These are phyloP conservation scores for Monomorium pharaonis DNA, from an alignment of 1,140 invertebrate genomes.

Conservation along the genomic window DNA sequence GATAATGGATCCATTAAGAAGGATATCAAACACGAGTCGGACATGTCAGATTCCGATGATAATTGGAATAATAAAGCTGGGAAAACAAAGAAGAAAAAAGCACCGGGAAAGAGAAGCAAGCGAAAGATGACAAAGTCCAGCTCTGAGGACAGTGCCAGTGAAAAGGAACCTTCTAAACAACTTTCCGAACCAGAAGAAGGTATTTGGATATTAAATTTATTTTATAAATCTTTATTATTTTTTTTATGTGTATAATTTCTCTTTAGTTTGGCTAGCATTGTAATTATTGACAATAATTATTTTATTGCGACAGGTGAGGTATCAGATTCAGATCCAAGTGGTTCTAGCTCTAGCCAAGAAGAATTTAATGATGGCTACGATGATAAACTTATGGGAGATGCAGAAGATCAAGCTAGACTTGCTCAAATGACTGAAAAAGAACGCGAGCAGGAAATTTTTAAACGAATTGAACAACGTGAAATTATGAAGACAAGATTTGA, in stretches of 20 bases:
- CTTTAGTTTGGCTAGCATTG: not conserved
- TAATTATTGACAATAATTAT: slow-evolving; percentile 4
- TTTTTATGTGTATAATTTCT: not conserved
- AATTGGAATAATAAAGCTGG: slow-evolving; percentile 89
- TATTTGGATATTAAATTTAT: slow-evolving; percentile 64
- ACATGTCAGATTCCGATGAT: slow-evolving; percentile 90
- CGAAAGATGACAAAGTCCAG: slow-evolving; percentile 85
- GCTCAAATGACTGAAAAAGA: slow-evolving; percentile 98
- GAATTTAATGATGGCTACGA: slow-evolving; percentile 95
- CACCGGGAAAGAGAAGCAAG: slow-evolving; percentile 78
- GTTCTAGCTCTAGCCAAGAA: slow-evolving; percentile 87
- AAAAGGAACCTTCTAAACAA: slow-evolving; percentile 86
- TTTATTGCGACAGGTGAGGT: slow-evolving; percentile 87
- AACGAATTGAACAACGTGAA: slow-evolving; percentile 97
- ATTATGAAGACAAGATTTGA: slow-evolving; percentile 98
- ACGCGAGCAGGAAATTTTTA: slow-evolving; percentile 98
- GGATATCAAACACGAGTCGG: slow-evolving; percentile 86
- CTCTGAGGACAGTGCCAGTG: slow-evolving; percentile 85
- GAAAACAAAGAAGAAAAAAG: slow-evolving; percentile 88
- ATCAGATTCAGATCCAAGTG: slow-evolving; percentile 86
- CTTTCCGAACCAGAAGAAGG: slow-evolving; percentile 90
- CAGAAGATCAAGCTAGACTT: slow-evolving; percentile 95
- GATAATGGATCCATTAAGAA: slow-evolving; percentile 84
- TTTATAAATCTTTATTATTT: slow-evolving; percentile 1
- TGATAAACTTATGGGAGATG: slow-evolving; percentile 98